Evolutionary conservation across 2,888 invertebrate genomes (phyloP).

Genomic region (Tiliacea citrago): DNA sequence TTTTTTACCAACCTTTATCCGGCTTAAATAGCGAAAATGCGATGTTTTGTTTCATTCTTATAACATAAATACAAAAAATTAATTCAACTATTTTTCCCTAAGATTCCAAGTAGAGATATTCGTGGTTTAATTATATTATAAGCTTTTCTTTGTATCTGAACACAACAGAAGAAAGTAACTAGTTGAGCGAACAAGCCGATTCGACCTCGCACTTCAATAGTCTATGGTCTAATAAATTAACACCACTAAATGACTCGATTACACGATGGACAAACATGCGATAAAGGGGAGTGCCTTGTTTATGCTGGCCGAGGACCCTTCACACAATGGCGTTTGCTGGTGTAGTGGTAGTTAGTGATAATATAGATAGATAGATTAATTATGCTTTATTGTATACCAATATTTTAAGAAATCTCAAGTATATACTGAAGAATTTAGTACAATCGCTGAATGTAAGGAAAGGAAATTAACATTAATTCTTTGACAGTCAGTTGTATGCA

Average conservation of each 20-base stretch:
- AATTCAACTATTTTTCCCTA: background rate
- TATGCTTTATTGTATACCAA: background rate
- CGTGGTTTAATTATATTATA: constrained; percentile 29
- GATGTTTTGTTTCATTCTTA: background rate
- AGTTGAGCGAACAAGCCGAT: background rate
- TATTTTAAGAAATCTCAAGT: background rate
- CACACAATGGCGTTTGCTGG: constrained; percentile 17
- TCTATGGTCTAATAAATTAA: constrained; percentile 46
- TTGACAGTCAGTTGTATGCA: no score
- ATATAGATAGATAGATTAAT: background rate
- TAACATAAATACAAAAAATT: no score
- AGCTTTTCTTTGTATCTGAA: background rate
- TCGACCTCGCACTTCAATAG: constrained; percentile 32
- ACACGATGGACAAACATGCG: constrained; percentile 43
- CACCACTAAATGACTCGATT: constrained; percentile 20
- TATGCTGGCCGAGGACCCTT: background rate
- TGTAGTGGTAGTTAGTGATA: background rate
- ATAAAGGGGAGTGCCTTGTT: constrained; percentile 40
- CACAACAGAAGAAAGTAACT: constrained; percentile 21
- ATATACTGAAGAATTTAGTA: background rate
- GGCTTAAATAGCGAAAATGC: background rate
- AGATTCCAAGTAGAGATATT: background rate
- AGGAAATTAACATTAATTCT: background rate
- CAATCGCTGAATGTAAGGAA: background rate
- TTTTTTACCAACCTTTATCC: background rate